Evolutionary conservation across 2,797 vertebrate species (phyloP), one percentile per base, ranked within the genome.

Genomic region (Anisognathus igniventris): DNA sequence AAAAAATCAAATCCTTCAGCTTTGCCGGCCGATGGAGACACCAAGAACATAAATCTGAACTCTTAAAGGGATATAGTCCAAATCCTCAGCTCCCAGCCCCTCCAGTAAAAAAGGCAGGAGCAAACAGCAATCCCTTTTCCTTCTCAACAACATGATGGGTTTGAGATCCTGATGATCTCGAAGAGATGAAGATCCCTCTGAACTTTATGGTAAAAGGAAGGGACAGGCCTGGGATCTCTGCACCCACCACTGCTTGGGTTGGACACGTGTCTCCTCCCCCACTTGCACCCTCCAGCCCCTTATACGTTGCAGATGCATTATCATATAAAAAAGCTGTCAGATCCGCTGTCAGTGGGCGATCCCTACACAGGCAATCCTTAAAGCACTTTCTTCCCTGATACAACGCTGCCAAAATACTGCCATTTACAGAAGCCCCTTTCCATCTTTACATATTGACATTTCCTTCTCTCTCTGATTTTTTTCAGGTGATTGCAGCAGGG

Each of bases 101-200:
- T 56, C 22, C 9, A 24, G 57, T 24, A 78, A 7, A 18, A 65
- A 79, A 62, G 22, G 44, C 20, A 80, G 14, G 25, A 71, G 17
- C 23, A 77, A 93, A 71, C 7, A 83, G n/a, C 14, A 76, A 60
- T n/a, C 7, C 7, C 12, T 86, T 76, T 79, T 66, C 12, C 6
- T 5, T 33, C 23, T 83, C 53, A 80, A 47, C 11, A 40, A 66
- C 47, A 48, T 20, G 6, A 31, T 21, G 17, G 1, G 5, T 58
- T 73, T 21, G 3, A 19, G 9, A 25, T 18, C 31, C 45, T 66
- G 31, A 62, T 23, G 30, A 60, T 19, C 57, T 74, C 0, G 0
- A 78, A 40, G 6, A 79, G 7, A 6, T 61, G 25, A 81, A 64
- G 14, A 75, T 35, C 30, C 15, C n/a, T 37, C 27, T 61, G 50